phyloP scores from a whole-genome alignment of 2,797 vertebrate species.

The Centropyge bicolor region DNA sequence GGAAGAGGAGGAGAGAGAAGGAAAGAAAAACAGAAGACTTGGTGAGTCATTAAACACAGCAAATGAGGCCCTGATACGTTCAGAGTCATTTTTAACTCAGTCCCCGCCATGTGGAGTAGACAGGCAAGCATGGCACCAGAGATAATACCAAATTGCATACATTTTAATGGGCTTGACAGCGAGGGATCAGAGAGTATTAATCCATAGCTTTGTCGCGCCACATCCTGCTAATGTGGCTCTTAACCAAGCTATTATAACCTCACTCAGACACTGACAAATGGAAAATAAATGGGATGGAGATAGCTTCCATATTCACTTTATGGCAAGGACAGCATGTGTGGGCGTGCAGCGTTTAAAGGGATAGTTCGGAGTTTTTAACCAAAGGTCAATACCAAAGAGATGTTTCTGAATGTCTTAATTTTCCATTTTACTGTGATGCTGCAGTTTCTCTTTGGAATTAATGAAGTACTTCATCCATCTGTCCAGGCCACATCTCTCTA shows the following conservation, averaged over 20 bases:
- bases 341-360: conserved; percentile 6
- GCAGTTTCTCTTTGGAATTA: neutral
- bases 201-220: conserved; percentile 70
- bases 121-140: conserved; percentile 57
- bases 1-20: conserved; percentile 29
- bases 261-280: conserved; percentile 66
- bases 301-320: conserved; percentile 42
- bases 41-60: conserved; percentile 65
- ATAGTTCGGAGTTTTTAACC: neutral
- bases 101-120: conserved; percentile 43
- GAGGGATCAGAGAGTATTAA: conserved; percentile 79
- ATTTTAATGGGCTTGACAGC: conserved; percentile 80
- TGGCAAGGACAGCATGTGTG: conserved; percentile 2
- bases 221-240: conserved; percentile 75
- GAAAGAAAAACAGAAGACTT: conserved; percentile 30
- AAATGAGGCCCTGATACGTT: conserved; percentile 76
- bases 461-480: neutral
- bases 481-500: neutral
- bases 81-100: conserved; percentile 63
- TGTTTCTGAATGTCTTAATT: neutral
- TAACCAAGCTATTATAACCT: conserved; percentile 73
- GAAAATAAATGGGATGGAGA: conserved; percentile 69
- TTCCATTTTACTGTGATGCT: neutral
- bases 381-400: no score
- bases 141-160: conserved; percentile 77